Conservation (phyloP, 2,113 vertebrate genomes). For the Albula glossodonta region DNA sequence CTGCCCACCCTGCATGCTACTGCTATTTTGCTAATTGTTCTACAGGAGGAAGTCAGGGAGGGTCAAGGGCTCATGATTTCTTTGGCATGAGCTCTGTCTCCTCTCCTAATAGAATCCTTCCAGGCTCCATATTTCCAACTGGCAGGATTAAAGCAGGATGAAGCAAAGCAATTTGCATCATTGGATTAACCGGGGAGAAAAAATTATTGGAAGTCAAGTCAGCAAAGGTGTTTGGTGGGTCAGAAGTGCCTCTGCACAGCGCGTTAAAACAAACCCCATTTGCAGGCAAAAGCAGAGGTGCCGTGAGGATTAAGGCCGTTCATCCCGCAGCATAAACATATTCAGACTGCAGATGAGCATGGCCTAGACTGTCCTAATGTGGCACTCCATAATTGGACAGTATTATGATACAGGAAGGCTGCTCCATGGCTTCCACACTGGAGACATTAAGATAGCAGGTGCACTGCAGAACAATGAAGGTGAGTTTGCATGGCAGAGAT, state of each 20-base stretch:
- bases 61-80: background rate
- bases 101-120: background rate
- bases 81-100: background rate
- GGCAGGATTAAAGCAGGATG: background rate
- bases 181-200: background rate
- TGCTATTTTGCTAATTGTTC: background rate
- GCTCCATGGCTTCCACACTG: background rate
- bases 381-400: background rate
- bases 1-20: background rate
- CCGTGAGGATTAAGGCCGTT: no score
- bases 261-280: background rate
- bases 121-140: background rate
- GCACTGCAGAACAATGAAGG: background rate
- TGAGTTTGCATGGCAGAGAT: constrained; percentile 16
- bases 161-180: background rate
- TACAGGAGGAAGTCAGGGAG: background rate
- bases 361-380: no score
- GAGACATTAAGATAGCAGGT: constrained; percentile 11
- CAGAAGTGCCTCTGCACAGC: background rate
- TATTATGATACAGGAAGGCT: constrained; percentile 9
- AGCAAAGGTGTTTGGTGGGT: constrained; percentile 3
- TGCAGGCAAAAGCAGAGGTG: background rate
- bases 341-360: no score
- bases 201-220: background rate
- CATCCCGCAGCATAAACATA: no score